Conservation (phyloP, 92 coral and sea anemone species). For the Diadumene lineata region DNA sequence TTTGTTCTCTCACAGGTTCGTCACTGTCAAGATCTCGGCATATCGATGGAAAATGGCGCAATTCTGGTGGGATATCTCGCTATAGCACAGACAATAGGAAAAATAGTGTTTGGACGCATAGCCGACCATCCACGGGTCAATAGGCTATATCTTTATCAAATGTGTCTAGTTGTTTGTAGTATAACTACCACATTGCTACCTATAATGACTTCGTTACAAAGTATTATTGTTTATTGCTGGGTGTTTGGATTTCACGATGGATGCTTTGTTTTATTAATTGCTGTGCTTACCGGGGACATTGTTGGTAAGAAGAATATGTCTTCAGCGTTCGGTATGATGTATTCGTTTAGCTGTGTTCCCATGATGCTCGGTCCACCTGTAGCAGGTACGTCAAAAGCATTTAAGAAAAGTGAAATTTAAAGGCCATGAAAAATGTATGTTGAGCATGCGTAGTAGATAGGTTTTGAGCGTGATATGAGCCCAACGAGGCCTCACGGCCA, state of each 20-base stretch:
- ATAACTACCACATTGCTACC: slow-evolving; percentile 76
- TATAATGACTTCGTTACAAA: slow-evolving; percentile 49
- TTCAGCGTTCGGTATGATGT: slow-evolving; percentile 73
- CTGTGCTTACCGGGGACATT: slow-evolving; percentile 73
- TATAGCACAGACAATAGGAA: slow-evolving; percentile 76
- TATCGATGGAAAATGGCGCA: slow-evolving; percentile 53
- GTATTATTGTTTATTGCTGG: slow-evolving; percentile 63
- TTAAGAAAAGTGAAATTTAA: too few species aligned
- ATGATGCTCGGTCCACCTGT: slow-evolving; percentile 86
- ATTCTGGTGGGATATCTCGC: slow-evolving; percentile 79
- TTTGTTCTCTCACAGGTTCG: too few species aligned
- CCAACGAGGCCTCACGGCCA: too few species aligned
- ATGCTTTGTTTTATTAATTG: slow-evolving; percentile 67
- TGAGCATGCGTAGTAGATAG: too few species aligned
- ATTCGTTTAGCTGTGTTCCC: slow-evolving; percentile 59
- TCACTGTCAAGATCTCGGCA: slow-evolving; percentile 79
- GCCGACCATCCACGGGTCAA: slow-evolving; percentile 81
- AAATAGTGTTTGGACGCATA: slow-evolving; percentile 71
- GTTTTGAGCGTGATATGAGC: too few species aligned
- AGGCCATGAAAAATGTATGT: not conserved
- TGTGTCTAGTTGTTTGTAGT: slow-evolving; percentile 64
- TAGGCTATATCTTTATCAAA: slow-evolving; percentile 66
- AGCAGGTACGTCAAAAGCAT: slow-evolving; percentile 78
- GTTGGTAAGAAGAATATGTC: slow-evolving; percentile 67
- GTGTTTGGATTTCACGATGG: slow-evolving; percentile 81